Percentiles rank a stretch among this genome's conserved stretches.
Conservation (phyloP, 2,113 vertebrate species). For the Anthoscopus minutus region DNA sequence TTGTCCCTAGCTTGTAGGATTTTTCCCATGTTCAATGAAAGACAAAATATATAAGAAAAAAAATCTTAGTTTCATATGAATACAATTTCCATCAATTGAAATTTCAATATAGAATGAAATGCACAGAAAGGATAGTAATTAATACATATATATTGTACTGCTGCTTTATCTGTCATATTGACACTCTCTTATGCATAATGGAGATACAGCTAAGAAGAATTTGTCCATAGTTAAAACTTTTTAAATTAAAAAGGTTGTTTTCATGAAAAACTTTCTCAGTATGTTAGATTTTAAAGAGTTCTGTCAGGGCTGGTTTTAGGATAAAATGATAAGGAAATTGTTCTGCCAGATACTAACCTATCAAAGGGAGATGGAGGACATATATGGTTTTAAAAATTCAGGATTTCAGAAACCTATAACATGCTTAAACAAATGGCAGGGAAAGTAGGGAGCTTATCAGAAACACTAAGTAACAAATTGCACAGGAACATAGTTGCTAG, state of each 20-base stretch:
- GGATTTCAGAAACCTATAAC: too few species aligned
- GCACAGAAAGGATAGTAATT: background rate
- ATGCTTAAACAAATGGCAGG: too few species aligned
- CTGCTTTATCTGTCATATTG: background rate
- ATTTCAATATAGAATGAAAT: background rate
- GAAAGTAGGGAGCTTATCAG: too few species aligned
- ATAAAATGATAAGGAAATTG: background rate
- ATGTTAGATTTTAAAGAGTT: background rate
- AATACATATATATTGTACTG: background rate
- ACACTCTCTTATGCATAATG: fast-evolving
- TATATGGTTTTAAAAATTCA: too few species aligned
- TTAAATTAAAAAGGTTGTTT: background rate
- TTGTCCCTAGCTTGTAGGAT: background rate
- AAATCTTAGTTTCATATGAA: background rate
- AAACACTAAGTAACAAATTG: too few species aligned
- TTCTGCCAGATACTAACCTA: background rate
- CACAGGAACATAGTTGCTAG: too few species aligned
- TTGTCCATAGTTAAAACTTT: background rate
- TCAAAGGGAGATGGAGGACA: too few species aligned
- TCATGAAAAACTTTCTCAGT: background rate
- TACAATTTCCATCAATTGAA: background rate
- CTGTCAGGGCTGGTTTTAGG: background rate
- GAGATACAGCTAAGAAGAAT: background rate
- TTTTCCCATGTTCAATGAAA: background rate
- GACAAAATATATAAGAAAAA: background rate